phyloP scores from a whole-genome alignment of 2,888 invertebrate genomes.

The Odiellus spinosus region DNA sequence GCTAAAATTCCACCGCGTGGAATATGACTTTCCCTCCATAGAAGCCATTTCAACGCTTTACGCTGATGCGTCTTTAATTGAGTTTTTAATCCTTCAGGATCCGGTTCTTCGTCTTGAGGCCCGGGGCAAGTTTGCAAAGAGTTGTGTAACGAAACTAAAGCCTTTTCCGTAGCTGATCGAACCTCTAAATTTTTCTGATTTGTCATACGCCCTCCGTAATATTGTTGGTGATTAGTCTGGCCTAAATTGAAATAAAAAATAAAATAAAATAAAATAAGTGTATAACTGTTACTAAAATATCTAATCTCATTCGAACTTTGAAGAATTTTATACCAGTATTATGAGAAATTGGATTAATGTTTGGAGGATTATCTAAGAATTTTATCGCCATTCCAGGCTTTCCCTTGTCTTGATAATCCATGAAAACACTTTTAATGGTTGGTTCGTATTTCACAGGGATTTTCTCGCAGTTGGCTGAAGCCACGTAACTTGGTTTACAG shows the following conservation, averaged over 20 bases:
- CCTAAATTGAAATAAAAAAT: slow-evolving; percentile 8
- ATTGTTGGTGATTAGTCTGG: slow-evolving; percentile 35
- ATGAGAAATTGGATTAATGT: too few relatives aligned
- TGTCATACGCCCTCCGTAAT: not conserved
- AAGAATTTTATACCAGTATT: too few relatives aligned
- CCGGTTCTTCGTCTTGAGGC: slow-evolving; percentile 38
- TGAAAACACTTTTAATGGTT: too few relatives aligned
- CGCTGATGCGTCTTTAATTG: slow-evolving; percentile 65
- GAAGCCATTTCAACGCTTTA: slow-evolving; percentile 70
- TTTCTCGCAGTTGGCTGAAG: not conserved
- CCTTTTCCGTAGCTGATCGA: slow-evolving; percentile 35
- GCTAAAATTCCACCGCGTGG: slow-evolving; percentile 42
- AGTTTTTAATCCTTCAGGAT: slow-evolving; percentile 41
- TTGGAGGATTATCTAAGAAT: too few relatives aligned
- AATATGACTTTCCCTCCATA: slow-evolving; percentile 68
- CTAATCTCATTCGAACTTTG: too few relatives aligned
- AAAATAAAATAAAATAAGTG: too few relatives aligned
- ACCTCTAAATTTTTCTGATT: not conserved
- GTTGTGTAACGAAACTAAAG: slow-evolving; percentile 51
- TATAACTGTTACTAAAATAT: too few relatives aligned
- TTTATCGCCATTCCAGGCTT: too few relatives aligned
- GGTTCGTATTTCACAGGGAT: too few relatives aligned
- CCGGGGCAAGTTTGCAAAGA: slow-evolving; percentile 49
- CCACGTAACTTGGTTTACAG: not conserved
- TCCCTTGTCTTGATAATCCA: too few relatives aligned